Evolutionary conservation across 2,797 vertebrate genomes (phyloP).

Genomic region (Arrhamphus sclerolepis): DNA sequence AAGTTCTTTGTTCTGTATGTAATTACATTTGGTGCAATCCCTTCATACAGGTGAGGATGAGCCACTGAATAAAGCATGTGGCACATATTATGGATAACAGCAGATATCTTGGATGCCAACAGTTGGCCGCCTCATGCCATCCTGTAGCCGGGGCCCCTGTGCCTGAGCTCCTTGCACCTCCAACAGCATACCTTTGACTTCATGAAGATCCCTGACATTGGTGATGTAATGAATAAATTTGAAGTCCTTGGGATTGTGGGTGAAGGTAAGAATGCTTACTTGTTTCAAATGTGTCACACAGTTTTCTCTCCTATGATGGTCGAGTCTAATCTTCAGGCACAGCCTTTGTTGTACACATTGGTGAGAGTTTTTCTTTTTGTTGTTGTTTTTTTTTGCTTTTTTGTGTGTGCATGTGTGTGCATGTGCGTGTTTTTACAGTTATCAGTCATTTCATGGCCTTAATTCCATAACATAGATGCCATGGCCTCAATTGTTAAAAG

Average conservation of each 20-base stretch:
- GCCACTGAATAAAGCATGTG: conserved; percentile 58
- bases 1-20: neutral
- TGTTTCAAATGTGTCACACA: neutral
- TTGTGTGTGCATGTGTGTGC: no score
- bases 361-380: neutral
- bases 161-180: conserved; percentile 81
- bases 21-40: conserved; percentile 2
- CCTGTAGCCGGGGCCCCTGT: conserved; percentile 59
- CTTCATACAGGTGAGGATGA: conserved; percentile 47
- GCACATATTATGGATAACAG: conserved; percentile 62
- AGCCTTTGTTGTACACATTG: conserved; percentile 7
- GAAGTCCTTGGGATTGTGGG: conserved; percentile 99
- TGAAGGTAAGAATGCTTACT: conserved; percentile 89
- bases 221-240: conserved; percentile 99
- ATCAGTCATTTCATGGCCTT: conserved; percentile 37
- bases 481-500: conserved; percentile 18
- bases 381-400: no score
- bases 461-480: neutral
- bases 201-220: conserved; percentile 97
- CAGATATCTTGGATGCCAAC: conserved; percentile 55
- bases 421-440: neutral
- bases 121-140: conserved; percentile 62
- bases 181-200: conserved; percentile 86
- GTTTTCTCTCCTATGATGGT: neutral
- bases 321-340: conserved; percentile 2